phyloP scores from a whole-genome alignment of 2,113 vertebrate genomes.

The Podarcis muralis region DNA sequence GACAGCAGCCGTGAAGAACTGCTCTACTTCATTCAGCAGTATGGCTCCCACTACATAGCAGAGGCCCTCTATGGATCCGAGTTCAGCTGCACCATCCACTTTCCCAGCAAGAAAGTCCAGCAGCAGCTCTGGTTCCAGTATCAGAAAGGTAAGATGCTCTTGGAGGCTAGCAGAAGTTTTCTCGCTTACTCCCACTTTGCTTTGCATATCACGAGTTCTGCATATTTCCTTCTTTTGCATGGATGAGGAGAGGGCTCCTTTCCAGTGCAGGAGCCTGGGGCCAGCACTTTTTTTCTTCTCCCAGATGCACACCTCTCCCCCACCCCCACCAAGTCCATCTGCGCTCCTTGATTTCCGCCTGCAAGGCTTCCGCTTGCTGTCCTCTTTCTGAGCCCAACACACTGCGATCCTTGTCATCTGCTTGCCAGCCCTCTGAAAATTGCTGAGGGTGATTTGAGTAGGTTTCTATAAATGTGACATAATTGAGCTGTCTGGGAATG shows the following conservation, averaged over 20 bases:
- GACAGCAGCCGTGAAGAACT: constrained; percentile 94
- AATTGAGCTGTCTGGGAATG: constrained; percentile 76
- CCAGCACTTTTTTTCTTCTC: background rate
- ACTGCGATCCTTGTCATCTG: background rate
- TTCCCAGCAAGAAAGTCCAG: constrained; percentile 97
- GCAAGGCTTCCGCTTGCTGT: background rate
- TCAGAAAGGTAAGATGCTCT: constrained; percentile 91
- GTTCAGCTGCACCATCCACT: constrained; percentile 95
- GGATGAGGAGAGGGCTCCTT: background rate
- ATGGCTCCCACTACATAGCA: constrained; percentile 92
- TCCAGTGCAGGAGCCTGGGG: background rate
- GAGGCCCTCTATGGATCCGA: constrained; percentile 96
- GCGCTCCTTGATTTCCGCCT: background rate
- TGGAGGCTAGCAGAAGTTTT: fast-evolving
- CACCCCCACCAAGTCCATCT: background rate
- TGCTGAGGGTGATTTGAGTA: background rate
- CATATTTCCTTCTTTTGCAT: fast-evolving
- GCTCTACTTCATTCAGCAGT: constrained; percentile 90
- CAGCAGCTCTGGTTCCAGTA: constrained; percentile 99
- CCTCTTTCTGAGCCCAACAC: background rate
- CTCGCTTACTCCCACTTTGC: background rate
- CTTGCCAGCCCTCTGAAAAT: fast-evolving
- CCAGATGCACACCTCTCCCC: background rate
- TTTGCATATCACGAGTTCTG: background rate
- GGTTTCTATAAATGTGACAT: constrained; percentile 69